Evolutionary conservation across 2,113 vertebrate genomes (phyloP), one percentile per base, ranked within the genome.

Genomic region (Crypturellus undulatus): DNA sequence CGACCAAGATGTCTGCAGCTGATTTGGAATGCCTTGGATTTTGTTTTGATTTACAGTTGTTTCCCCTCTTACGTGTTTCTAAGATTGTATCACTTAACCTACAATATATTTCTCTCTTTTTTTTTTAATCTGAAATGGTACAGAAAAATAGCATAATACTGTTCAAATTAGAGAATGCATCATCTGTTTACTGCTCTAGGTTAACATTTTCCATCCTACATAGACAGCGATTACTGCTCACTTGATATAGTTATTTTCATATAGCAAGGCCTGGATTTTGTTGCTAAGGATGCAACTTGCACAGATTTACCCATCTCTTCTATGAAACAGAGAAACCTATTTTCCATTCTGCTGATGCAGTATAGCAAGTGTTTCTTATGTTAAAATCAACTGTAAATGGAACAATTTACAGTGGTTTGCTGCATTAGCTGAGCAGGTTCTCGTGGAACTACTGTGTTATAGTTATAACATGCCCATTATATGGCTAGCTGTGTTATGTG

Each of bases 381-480:
- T 73, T 91, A 79, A 94, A 96, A 77, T 30, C 1, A 2, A 8
- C 45, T 40, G 3, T 59, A 84, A 89, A 73, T 49, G 45, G 64
- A 59, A n/a, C 60, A 3, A 43, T 85, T 95, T 83, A 28, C 16
- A n/a, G 59, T 58, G 59, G 14, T 82, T 92, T 90, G 25, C 15
- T 92, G 45, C 59, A 43, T 90, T 89, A 85, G 17, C 49, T 83
- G 82, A 76, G 8, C 21, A 38, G 73, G 7, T 73, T 20, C 7
- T 49, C 69, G 69, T 82, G 82, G 54, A 70, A 87, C 8, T 24
- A 45, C 2, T 72, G 51, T 14, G 30, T 51, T 2, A 36, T 47
- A 64, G 73, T 68, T 72, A 60, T 0, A 10, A 64, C 26, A 13
- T 60, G 15, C 4, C 12, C 1, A 0, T 18, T 18, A 2, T 15